Conservation (phyloP, 2,888 invertebrate species). For the Ectemnius cavifrons region DNA sequence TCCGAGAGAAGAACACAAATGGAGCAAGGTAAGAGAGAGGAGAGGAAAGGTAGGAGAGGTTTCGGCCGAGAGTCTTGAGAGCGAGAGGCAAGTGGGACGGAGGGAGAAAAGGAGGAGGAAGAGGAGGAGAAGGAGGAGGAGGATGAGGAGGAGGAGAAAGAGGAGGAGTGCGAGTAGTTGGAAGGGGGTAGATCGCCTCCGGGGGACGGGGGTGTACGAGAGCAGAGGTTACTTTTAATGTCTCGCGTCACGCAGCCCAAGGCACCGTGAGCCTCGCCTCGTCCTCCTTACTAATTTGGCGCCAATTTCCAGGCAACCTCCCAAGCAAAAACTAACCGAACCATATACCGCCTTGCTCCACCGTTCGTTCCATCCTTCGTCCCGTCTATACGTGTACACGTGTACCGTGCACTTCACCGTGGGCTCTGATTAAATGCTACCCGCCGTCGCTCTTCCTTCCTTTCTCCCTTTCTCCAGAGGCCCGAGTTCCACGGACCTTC, state of each 20-base stretch:
- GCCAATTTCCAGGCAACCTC: slow-evolving; percentile 78
- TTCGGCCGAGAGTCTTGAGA: slow-evolving; percentile 1
- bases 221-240: slow-evolving; percentile 77
- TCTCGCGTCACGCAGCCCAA: slow-evolving; percentile 78
- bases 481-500: slow-evolving; percentile 39
- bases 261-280: slow-evolving; percentile 71
- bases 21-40: slow-evolving; percentile 16
- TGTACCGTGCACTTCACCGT: slow-evolving; percentile 63
- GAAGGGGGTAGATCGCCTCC: slow-evolving; percentile 34
- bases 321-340: slow-evolving; percentile 78
- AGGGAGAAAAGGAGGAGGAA: slow-evolving; percentile 14
- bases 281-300: slow-evolving; percentile 78
- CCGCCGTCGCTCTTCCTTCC: slow-evolving; percentile 61
- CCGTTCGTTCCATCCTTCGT: no score
- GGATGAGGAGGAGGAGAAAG: slow-evolving; percentile 11
- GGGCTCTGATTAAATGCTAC: slow-evolving; percentile 77
- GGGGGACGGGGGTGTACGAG: slow-evolving; percentile 61
- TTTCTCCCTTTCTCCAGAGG: slow-evolving; percentile 24
- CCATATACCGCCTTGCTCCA: slow-evolving; percentile 66
- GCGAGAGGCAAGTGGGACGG: slow-evolving; percentile 22
- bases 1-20: slow-evolving; percentile 34
- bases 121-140: slow-evolving; percentile 13
- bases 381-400: slow-evolving; percentile 54
- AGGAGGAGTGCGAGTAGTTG: slow-evolving; percentile 12
- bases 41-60: slow-evolving; percentile 29